Base-by-base conservation (phyloP, 2,113 vertebrate species). In the Nibea albiflora region DNA sequence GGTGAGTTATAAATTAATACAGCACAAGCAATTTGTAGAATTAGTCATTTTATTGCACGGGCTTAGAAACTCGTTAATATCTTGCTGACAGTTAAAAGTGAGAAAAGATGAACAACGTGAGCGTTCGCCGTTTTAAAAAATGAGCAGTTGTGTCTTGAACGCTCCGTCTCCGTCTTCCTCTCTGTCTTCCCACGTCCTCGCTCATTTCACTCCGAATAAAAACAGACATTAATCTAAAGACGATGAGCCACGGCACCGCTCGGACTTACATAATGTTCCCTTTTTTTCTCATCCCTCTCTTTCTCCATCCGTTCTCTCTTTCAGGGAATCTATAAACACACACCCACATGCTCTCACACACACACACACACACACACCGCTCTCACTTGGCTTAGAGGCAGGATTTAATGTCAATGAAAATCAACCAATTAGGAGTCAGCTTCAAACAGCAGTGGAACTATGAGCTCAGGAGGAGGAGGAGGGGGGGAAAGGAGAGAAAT, bases 401-500 rank as follows among this genome's bases (percentile, higher is more conserved):
- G 79, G 73, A 86, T 89, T 90, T 89, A 87, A 88, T 89, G 83
- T 83, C 80, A 83, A 61, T 78, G 88, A 81, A 86, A 84, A 86
- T 85, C 85, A 83, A 76, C 81, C 81, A 92, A 92, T 92, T 90
- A 90, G 86, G 71, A 75, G 71, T 46, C 66, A 35, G 87, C 83
- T 85, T 84, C 82, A 83, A 88, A 87, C 53, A 17, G 83, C 73
- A 76, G 54, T 42, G 5, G 28, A 61, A 60, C 61, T 53, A 8
- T 52, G 66, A 65, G 64, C 54, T 69, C 24, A 54, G 10, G 17
- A 20, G 16, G 52, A 12, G 14, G 7, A 5, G 11, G 22, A 5
- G 31, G 2, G 10, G 24, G 6, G 11, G 47, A 4, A 26, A n/a
- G 50, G 11, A 3, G 12, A 35, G 65, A 0, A 20, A 26, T 5